Conservation (phyloP, 2,888 invertebrate genomes). For the Drosophila prostipennis region DNA sequence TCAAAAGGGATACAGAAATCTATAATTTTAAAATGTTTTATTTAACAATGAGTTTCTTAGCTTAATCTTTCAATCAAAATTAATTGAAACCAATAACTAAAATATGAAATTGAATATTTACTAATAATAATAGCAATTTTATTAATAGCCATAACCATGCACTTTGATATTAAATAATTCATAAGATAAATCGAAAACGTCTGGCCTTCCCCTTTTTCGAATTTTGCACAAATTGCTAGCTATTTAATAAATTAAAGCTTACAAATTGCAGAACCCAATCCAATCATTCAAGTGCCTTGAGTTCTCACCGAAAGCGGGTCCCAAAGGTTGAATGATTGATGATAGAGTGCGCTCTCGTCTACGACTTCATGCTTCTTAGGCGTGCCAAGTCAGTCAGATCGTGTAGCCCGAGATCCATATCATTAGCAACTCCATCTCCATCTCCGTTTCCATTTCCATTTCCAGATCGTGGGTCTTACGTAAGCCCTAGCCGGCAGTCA, state of each 20-base stretch:
- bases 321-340: slow-evolving; percentile 36
- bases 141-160: too few relatives aligned
- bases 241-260: background rate
- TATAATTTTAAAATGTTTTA: too few relatives aligned
- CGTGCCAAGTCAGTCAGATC: slow-evolving; percentile 59
- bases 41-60: too few relatives aligned
- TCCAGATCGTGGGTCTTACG: slow-evolving; percentile 15
- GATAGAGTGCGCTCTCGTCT: slow-evolving; percentile 8
- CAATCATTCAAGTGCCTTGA: background rate
- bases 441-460: slow-evolving; percentile 7
- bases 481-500: slow-evolving; percentile 26
- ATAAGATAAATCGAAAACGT: too few relatives aligned
- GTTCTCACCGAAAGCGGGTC: slow-evolving; percentile 4
- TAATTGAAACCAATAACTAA: too few relatives aligned
- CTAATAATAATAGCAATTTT: too few relatives aligned
- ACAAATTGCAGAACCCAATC: background rate
- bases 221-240: background rate
- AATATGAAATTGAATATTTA: too few relatives aligned
- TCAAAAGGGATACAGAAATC: background rate
- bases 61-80: too few relatives aligned
- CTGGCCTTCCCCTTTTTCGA: background rate
- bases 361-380: slow-evolving; percentile 58
- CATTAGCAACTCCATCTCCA: slow-evolving; percentile 37
- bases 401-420: slow-evolving; percentile 41
- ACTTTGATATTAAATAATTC: too few relatives aligned